Evolutionary conservation across 1,140 invertebrate genomes (phyloP).

Genomic region (Globodera rostochiensis): DNA sequence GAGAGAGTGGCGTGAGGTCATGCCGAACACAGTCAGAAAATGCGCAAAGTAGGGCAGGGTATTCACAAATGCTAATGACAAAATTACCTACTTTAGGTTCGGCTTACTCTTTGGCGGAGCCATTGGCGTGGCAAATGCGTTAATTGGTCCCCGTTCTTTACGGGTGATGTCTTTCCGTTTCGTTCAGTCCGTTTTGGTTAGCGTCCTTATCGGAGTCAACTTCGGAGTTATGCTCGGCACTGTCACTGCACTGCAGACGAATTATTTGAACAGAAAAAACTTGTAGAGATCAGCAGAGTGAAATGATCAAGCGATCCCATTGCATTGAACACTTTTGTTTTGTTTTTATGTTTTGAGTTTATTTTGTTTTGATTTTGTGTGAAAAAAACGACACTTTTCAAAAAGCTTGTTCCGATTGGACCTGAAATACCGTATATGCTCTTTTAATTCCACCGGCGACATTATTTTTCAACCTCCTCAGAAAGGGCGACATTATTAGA

Average conservation of each 20-base stretch:
- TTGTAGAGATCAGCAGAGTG: neutral
- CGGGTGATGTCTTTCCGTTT: neutral
- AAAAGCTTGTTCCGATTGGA: no score
- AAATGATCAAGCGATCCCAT: neutral
- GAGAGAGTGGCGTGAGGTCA: no score
- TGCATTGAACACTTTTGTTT: no score
- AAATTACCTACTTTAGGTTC: neutral
- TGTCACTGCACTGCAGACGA: neutral
- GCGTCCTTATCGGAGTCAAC: neutral
- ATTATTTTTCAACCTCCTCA: no score
- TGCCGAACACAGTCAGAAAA: neutral
- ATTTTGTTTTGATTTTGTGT: no score
- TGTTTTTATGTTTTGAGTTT: no score
- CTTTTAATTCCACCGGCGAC: no score
- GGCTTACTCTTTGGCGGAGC: neutral
- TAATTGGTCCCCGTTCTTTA: neutral
- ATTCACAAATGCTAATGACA: no score
- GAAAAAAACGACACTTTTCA: no score
- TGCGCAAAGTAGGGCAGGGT: neutral
- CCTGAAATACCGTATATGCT: no score
- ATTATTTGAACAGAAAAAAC: neutral
- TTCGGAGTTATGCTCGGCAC: neutral
- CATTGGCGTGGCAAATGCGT: neutral
- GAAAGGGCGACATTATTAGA: no score
- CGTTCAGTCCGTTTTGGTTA: neutral